Evolutionary conservation across 92 coral and sea anemone species (phyloP).

Genomic region (Pocillopora grandis): DNA sequence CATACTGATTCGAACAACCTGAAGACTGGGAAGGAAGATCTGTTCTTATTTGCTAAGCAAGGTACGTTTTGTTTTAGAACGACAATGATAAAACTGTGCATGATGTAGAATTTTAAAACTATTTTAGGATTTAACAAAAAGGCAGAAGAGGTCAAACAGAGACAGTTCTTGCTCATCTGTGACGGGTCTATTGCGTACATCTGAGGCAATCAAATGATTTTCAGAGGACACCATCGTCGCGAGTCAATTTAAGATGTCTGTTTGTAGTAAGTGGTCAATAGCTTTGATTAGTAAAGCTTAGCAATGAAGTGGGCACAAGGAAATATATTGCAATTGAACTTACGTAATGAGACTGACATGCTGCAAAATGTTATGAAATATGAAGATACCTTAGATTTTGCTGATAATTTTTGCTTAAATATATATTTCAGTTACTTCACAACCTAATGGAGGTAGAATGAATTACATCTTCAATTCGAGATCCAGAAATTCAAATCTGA

Average conservation of each 20-base stretch:
- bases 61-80: background rate
- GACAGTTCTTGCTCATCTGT: background rate
- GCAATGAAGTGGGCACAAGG: too few species aligned
- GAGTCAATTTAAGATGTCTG: background rate
- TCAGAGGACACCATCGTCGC: conserved; percentile 25
- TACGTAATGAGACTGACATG: background rate
- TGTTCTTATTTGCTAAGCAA: conserved; percentile 17
- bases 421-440: conserved; percentile 5
- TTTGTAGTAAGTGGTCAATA: background rate
- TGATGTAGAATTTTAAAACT: background rate
- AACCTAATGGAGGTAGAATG: background rate
- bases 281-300: background rate
- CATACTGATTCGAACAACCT: too few species aligned
- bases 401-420: background rate
- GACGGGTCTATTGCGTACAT: background rate
- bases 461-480: conserved; percentile 13
- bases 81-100: too few species aligned
- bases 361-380: background rate
- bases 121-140: background rate
- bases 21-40: background rate
- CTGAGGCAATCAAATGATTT: background rate
- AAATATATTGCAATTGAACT: background rate
- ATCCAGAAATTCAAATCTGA: background rate
- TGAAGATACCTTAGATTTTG: background rate
- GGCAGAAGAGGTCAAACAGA: background rate